Evolutionary conservation across 2,888 invertebrate genomes (phyloP), one percentile per base, ranked within the genome.

Genomic region (Cotesia congregata): DNA sequence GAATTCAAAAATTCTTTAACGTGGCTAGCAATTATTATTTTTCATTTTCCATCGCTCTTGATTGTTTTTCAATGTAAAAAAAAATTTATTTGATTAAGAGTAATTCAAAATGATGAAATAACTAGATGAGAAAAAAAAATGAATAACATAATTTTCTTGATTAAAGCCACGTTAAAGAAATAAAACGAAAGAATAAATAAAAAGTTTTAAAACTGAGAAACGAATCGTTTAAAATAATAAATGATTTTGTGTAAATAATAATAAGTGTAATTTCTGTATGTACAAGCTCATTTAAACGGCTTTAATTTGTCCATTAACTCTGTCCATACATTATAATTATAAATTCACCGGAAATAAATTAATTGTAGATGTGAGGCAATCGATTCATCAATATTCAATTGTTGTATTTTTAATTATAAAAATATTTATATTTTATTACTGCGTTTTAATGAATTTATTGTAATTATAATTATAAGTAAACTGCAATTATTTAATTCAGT

Each of bases 1-100:
- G 79, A 82, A 79, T 79, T 75, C 78, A 77, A 74, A 50, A 82
- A 79, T 80, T 79, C 80, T 77, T 81, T 79, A 70, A 74, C 76
- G 78, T 77, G 79, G 76, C 82, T 80, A 81, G 82, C 80, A 83
- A 80, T 82, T 81, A 82, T 76, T 77, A 80, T 79, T 79, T 61
- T 75, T 79, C 3, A 79, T 80, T 71, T 77, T 73, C 75, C 74
- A 67, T 75, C 74, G 4, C 30, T 30, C 50, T 69, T 76, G 75
- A 68, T 61, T 72, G 50, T 30, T 30, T 30, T 30, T 30, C 30
- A 73, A 30, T 50, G 60, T n/a, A n/a, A 17, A 7, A 30, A 64
- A 72, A 0, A 38, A n/a, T 39, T 38, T 5, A 50, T 67, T 74
- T 17, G 6, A 12, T 65, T 72, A 7, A 50, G 5, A 41, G 64